A percentile compares a stretch with the other conserved stretches of the same genome.
Evolutionary conservation across 2,113 vertebrate genomes (phyloP).

Genomic region (Aegotheles bennettii): DNA sequence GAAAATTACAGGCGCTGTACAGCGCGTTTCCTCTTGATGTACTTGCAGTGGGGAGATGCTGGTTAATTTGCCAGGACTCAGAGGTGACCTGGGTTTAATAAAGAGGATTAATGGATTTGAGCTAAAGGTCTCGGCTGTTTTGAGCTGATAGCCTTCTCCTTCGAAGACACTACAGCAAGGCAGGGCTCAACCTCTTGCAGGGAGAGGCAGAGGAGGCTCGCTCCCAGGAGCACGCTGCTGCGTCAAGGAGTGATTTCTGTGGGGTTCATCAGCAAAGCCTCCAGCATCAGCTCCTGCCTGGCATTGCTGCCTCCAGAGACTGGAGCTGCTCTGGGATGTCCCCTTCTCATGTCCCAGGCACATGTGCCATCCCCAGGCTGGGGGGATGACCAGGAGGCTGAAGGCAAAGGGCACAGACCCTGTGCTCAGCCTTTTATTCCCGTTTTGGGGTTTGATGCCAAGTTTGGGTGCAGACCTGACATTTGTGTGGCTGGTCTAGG

Average conservation of each 20-base stretch:
- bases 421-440: not conserved
- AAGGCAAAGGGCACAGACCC: not conserved
- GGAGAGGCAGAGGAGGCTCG: not conserved
- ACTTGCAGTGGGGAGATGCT: constrained; percentile 72
- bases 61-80: constrained; percentile 80
- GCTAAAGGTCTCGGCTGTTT: constrained; percentile 80
- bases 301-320: not conserved
- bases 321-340: not conserved
- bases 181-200: constrained; percentile 30
- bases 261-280: not conserved
- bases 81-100: constrained; percentile 82
- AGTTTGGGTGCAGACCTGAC: not conserved
- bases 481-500: not conserved
- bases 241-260: not conserved
- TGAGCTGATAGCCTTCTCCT: constrained; percentile 76
- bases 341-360: rapidly evolving
- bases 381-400: rapidly evolving
- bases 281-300: not conserved
- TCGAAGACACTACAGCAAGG: constrained; percentile 56
- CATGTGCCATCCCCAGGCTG: rapidly evolving
- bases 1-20: constrained; percentile 69
- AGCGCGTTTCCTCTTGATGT: constrained; percentile 66
- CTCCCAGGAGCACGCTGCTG: not conserved
- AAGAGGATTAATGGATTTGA: constrained; percentile 85
- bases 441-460: not conserved